Evolutionary conservation across 2,888 invertebrate species (phyloP).

Genomic region (Drosophila yooni): DNA sequence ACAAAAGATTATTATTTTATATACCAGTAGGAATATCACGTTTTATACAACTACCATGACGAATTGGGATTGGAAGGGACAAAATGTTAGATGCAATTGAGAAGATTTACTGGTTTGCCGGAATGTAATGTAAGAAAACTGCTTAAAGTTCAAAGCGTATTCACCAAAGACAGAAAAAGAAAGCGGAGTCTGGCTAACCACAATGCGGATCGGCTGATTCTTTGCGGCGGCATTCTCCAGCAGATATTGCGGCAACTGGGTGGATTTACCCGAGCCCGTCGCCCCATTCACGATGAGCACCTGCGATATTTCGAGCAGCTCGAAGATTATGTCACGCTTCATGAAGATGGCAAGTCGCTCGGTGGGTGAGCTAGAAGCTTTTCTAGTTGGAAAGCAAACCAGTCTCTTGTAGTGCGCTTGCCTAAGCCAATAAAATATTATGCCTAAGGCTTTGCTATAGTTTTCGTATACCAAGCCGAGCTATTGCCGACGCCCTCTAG

Average conservation of each 20-base stretch:
- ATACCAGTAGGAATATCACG: slow-evolving; percentile 26
- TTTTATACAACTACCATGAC: slow-evolving; percentile 34
- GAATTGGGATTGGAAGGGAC: slow-evolving; percentile 34
- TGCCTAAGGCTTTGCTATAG: not conserved
- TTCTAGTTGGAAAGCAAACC: too few relatives aligned
- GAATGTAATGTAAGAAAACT: slow-evolving; percentile 61
- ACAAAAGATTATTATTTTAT: slow-evolving; percentile 28
- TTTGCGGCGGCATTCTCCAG: slow-evolving; percentile 89
- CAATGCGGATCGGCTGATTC: slow-evolving; percentile 88
- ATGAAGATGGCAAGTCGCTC: slow-evolving; percentile 73
- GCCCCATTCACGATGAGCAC: slow-evolving; percentile 92
- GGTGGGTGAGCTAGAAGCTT: not conserved
- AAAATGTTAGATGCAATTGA: slow-evolving; percentile 13
- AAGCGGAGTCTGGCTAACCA: slow-evolving; percentile 91
- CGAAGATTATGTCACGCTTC: slow-evolving; percentile 58
- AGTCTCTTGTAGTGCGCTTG: not conserved
- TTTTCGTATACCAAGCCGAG: not conserved
- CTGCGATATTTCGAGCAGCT: slow-evolving; percentile 70
- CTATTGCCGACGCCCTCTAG: not conserved
- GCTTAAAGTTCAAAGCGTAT: slow-evolving; percentile 18
- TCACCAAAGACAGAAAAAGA: slow-evolving; percentile 43
- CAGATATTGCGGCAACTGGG: slow-evolving; percentile 90
- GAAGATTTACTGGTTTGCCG: slow-evolving; percentile 83
- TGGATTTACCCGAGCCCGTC: slow-evolving; percentile 97
- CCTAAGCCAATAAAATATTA: not conserved